phyloP scores from a whole-genome alignment of 2,888 invertebrate genomes.

The Iselma pallidipennis region DNA sequence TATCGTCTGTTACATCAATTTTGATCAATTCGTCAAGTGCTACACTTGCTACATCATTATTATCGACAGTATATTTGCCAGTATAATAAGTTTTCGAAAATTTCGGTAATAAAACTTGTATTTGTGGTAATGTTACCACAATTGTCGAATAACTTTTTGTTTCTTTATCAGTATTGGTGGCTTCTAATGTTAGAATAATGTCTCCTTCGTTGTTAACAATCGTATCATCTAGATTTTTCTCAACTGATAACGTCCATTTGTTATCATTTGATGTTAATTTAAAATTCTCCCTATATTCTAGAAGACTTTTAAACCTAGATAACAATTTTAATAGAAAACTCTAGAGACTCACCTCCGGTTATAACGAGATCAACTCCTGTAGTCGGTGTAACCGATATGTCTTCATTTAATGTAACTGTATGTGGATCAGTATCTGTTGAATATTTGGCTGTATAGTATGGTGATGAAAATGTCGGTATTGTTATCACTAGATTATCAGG shows the following conservation, averaged over 20 bases:
- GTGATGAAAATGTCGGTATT: neutral
- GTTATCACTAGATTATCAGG: neutral
- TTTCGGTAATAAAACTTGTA: neutral
- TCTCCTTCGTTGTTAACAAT: neutral
- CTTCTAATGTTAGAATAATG: neutral
- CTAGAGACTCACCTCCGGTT: constrained; percentile 4
- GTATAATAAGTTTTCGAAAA: neutral
- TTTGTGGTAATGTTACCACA: neutral
- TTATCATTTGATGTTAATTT: neutral
- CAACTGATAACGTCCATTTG: neutral
- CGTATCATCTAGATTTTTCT: neutral
- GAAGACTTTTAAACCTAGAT: neutral
- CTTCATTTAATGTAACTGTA: constrained; percentile 15
- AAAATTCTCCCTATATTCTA: neutral
- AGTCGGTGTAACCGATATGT: constrained; percentile 14
- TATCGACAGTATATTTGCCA: neutral
- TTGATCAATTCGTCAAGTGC: neutral
- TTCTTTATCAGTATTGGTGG: neutral
- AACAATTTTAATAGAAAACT: neutral
- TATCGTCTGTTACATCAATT: neutral
- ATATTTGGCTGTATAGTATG: constrained; percentile 11
- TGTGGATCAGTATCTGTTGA: neutral
- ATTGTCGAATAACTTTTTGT: neutral
- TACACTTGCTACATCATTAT: neutral
- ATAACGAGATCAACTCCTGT: neutral